Evolutionary conservation across 2,797 vertebrate genomes (phyloP).

Genomic region (Tapera naevia): DNA sequence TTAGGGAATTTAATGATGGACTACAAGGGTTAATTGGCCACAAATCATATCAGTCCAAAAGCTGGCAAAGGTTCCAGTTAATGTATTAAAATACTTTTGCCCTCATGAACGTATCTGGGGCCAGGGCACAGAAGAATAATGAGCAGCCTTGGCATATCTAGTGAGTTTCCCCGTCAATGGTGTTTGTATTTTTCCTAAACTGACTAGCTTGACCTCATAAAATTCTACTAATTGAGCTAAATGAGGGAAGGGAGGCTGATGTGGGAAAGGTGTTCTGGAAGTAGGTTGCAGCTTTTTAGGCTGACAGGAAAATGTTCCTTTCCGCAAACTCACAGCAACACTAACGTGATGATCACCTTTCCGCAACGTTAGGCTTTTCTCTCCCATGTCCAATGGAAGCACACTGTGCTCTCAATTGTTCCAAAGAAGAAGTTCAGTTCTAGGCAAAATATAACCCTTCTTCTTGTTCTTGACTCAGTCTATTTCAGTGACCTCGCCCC

Average conservation of each 20-base stretch:
- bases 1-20: conserved; percentile 14
- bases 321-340: background rate
- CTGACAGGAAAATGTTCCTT: background rate
- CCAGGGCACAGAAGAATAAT: background rate
- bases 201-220: conserved; percentile 4
- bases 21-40: conserved; percentile 22
- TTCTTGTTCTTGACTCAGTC: background rate
- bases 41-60: conserved; percentile 43
- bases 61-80: conserved; percentile 14
- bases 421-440: background rate
- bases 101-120: conserved; percentile 1
- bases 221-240: background rate
- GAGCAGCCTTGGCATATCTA: background rate
- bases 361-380: fast-evolving
- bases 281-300: background rate
- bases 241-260: background rate
- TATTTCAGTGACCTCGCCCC: background rate
- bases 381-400: background rate
- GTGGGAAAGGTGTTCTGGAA: background rate
- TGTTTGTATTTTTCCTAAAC: conserved; percentile 9
- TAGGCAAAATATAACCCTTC: background rate
- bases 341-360: too few species aligned
- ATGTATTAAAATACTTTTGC: conserved; percentile 24
- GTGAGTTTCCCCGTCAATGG: background rate
- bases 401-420: fast-evolving